Evolutionary conservation across 2,113 vertebrate genomes (phyloP).

Genomic region (Lampris megalopsis): DNA sequence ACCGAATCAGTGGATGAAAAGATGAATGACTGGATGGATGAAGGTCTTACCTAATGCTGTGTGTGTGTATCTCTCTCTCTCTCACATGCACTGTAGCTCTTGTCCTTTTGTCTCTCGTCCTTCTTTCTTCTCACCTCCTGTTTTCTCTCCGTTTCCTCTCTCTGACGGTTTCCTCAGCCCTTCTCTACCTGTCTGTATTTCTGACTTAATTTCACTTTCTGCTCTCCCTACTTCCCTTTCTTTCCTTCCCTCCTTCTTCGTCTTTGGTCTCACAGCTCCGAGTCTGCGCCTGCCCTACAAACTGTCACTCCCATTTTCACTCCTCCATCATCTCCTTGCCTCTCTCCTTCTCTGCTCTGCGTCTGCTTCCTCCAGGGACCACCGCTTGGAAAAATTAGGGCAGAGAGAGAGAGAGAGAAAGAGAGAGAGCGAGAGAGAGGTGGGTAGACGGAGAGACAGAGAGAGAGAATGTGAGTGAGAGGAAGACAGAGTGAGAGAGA

Average conservation of each 20-base stretch:
- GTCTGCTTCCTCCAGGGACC: slow-evolving; percentile 44
- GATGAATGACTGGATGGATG: slow-evolving; percentile 12
- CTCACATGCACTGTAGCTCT: slow-evolving; percentile 12
- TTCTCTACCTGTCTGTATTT: neutral
- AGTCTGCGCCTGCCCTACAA: slow-evolving; percentile 59
- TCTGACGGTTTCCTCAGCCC: slow-evolving; percentile 7
- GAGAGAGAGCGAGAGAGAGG: slow-evolving; percentile 7
- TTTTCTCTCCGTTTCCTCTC: neutral
- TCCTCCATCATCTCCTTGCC: slow-evolving; percentile 52
- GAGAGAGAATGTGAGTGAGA: neutral
- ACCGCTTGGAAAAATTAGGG: slow-evolving; percentile 60
- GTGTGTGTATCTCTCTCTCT: slow-evolving; percentile 3
- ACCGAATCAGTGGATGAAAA: neutral
- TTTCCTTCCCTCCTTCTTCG: neutral
- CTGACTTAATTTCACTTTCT: no score
- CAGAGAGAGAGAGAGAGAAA: slow-evolving; percentile 42
- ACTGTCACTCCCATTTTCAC: slow-evolving; percentile 63
- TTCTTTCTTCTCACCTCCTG: slow-evolving; percentile 10
- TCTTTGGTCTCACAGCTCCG: slow-evolving; percentile 20
- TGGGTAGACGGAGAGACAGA: slow-evolving; percentile 4
- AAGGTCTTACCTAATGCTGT: slow-evolving; percentile 62
- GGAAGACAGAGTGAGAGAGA: neutral
- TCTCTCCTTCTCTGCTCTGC: slow-evolving; percentile 39
- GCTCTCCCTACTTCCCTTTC: neutral
- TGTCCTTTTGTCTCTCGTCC: slow-evolving; percentile 11